phyloP scores from a whole-genome alignment of 2,113 vertebrate species.

The Varanus komodoensis region DNA sequence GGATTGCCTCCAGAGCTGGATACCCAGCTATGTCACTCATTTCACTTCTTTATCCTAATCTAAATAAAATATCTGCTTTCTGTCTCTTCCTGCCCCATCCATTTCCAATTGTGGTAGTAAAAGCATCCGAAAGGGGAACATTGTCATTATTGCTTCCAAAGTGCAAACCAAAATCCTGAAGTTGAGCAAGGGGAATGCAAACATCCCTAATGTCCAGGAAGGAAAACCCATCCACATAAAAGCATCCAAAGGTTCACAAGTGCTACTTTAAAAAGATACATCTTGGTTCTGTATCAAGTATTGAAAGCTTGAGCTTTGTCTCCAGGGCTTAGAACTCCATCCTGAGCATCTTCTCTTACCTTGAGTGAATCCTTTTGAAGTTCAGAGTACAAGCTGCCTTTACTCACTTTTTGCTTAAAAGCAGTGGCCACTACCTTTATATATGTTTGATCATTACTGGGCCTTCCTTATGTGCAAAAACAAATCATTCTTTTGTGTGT shows the following conservation, averaged over 20 bases:
- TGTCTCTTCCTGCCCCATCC: not conserved
- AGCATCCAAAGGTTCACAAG: constrained; percentile 13
- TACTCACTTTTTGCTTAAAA: not conserved
- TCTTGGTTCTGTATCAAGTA: constrained; percentile 20
- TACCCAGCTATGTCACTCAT: constrained; percentile 10
- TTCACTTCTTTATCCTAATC: constrained; percentile 3
- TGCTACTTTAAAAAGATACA: not conserved
- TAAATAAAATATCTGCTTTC: constrained; percentile 23
- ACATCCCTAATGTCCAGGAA: not conserved
- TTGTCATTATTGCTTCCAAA: constrained; percentile 20
- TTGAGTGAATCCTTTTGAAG: not conserved
- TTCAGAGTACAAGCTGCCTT: not conserved
- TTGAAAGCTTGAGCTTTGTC: constrained; percentile 30
- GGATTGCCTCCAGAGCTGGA: not conserved
- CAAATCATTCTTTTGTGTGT: not conserved
- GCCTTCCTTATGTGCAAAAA: not conserved
- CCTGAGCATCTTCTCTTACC: not conserved
- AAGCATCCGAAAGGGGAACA: constrained; percentile 37
- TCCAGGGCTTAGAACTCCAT: not conserved
- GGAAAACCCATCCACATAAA: not conserved
- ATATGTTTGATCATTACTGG: not conserved
- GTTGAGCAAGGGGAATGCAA: constrained; percentile 37
- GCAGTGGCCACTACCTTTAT: not conserved
- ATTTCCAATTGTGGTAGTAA: constrained; percentile 31
- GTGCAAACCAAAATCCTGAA: not conserved